phyloP scores from a whole-genome alignment of 1,140 invertebrate genomes.

The Orussus abietinus region DNA sequence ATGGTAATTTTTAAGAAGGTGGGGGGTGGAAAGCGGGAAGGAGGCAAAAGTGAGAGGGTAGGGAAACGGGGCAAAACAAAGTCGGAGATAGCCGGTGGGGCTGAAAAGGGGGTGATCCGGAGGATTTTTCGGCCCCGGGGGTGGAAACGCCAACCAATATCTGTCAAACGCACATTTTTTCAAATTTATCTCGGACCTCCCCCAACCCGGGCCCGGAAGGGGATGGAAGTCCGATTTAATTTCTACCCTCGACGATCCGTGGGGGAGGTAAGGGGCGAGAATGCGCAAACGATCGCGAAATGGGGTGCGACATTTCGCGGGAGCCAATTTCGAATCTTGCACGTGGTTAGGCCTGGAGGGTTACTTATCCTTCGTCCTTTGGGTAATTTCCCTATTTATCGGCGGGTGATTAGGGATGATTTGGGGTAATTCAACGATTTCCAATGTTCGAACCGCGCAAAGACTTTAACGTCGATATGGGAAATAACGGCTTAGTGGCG shows the following conservation, averaged over 20 bases:
- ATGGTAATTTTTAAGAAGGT: slow-evolving; percentile 43
- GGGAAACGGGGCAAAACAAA: slow-evolving; percentile 12
- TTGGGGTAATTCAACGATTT: no score
- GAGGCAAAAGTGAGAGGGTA: slow-evolving; percentile 8
- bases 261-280: no score
- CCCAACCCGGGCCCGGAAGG: slow-evolving; percentile 4
- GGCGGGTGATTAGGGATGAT: no score
- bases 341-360: no score
- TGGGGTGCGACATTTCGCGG: no score
- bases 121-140: slow-evolving; percentile 8
- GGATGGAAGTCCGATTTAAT: slow-evolving; percentile 38
- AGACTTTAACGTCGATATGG: no score
- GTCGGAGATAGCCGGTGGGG: slow-evolving; percentile 4
- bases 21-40: slow-evolving; percentile 9
- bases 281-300: no score
- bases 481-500: slow-evolving; percentile 27
- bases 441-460: no score
- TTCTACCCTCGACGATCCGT: slow-evolving; percentile 21
- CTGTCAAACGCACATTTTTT: slow-evolving; percentile 49
- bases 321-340: no score
- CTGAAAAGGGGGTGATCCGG: slow-evolving; percentile 1
- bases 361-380: no score
- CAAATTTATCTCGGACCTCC: slow-evolving; percentile 41
- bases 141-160: slow-evolving; percentile 32
- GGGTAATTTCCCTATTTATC: no score